These are phyloP conservation scores for Gadopsis bispinosus DNA, from an alignment of 2,797 vertebrate genomes.

Conservation along the genomic window DNA sequence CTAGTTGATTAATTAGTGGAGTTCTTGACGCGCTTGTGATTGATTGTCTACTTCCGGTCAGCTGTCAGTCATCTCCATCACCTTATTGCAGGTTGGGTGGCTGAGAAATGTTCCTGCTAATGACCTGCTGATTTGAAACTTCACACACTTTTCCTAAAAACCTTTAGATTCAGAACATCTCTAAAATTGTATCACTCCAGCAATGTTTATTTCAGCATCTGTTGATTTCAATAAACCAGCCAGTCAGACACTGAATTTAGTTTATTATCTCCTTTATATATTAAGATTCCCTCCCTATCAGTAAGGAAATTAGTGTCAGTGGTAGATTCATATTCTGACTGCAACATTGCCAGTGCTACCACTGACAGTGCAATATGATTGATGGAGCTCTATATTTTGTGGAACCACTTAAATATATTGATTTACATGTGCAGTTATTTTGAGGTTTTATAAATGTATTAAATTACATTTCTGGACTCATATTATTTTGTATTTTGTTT, in stretches of 20 bases:
- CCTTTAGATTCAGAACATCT: background rate
- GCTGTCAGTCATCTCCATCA: conserved; percentile 74
- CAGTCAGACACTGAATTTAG: background rate
- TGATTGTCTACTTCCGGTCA: conserved; percentile 71
- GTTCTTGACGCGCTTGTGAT: conserved; percentile 66
- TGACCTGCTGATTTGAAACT: conserved; percentile 2
- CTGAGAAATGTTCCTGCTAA: conserved; percentile 8
- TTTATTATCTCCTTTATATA: background rate
- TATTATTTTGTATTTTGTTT: conserved; percentile 7
- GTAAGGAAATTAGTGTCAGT: conserved; percentile 11
- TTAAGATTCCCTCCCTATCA: background rate
- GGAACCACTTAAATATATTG: background rate
- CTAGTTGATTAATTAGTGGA: conserved; percentile 73
- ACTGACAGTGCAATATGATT: conserved; percentile 22
- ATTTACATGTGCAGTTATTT: background rate
- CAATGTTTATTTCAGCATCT: background rate
- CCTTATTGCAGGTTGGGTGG: background rate
- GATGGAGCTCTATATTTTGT: conserved; percentile 21
- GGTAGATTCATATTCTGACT: conserved; percentile 22
- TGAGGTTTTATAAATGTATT: background rate
- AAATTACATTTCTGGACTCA: background rate
- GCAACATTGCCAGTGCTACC: conserved; percentile 4
- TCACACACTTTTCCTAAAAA: background rate
- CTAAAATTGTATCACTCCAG: background rate
- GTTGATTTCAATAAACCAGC: conserved; percentile 8